Evolutionary conservation across 2,113 vertebrate genomes (phyloP).

Genomic region (Sturnira hondurensis): DNA sequence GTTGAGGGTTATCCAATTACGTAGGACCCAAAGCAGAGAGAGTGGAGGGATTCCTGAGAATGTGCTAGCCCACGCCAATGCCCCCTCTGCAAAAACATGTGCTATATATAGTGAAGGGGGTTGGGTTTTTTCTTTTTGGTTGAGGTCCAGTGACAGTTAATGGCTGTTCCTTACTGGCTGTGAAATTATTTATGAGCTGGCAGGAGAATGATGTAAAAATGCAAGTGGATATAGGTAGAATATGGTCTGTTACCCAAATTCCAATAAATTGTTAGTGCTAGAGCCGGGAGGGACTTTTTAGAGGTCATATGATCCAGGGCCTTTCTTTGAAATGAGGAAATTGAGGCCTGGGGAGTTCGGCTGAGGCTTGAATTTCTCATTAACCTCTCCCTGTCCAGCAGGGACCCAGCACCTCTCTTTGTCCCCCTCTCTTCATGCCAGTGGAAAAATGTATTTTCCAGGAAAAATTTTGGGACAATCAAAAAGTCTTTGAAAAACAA

Average conservation of each 20-base stretch:
- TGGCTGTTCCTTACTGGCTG: constrained; percentile 49
- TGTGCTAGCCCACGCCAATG: not conserved
- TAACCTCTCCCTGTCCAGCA: not conserved
- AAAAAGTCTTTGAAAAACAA: not conserved
- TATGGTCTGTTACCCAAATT: constrained; percentile 6
- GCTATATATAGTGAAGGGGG: constrained; percentile 23
- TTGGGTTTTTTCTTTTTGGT: not conserved
- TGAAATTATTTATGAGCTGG: constrained; percentile 61
- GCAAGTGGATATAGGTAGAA: constrained; percentile 6
- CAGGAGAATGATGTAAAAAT: constrained; percentile 20
- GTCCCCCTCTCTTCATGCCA: not conserved
- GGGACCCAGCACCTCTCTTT: not conserved
- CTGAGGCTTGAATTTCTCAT: not conserved
- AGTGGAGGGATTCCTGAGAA: not conserved
- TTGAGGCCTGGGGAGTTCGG: not conserved
- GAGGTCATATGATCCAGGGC: not conserved
- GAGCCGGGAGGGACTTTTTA: not conserved
- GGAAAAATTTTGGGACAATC: not conserved
- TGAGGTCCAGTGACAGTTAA: constrained; percentile 51
- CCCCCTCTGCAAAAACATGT: not conserved
- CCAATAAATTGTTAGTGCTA: not conserved
- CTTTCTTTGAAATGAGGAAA: not conserved
- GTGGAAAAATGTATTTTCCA: not conserved
- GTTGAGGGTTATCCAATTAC: not conserved
- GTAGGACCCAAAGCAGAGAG: not conserved